phyloP scores from a whole-genome alignment of 2,113 vertebrate genomes.

The Emydocephalus ijimae region DNA sequence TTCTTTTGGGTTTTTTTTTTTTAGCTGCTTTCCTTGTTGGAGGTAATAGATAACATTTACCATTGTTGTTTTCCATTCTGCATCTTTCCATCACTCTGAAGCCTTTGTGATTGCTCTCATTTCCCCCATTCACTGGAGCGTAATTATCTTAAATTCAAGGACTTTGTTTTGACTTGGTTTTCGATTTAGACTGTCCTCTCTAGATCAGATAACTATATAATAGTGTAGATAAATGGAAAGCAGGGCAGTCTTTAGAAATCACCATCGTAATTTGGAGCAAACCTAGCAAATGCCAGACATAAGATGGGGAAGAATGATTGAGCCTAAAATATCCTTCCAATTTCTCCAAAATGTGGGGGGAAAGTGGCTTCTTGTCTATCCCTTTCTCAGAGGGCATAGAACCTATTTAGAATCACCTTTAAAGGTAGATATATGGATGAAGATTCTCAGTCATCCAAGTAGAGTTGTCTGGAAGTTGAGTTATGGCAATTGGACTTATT shows the following conservation, averaged over 20 bases:
- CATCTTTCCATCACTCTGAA: not conserved
- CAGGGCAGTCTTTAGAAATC: not conserved
- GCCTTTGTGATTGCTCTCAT: not conserved
- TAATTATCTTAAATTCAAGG: not conserved
- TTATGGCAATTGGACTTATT: not conserved
- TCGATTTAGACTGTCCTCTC: not conserved
- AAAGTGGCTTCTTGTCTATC: not conserved
- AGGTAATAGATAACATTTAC: not conserved
- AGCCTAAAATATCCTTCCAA: not conserved
- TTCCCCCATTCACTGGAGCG: not conserved
- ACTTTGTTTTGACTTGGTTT: not conserved
- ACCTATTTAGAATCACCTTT: not conserved
- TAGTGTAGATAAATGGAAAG: not conserved
- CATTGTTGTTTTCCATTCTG: not conserved
- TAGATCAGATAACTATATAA: not conserved
- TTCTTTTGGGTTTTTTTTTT: not conserved
- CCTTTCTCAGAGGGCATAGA: not conserved
- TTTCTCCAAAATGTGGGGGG: not conserved
- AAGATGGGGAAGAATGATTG: not conserved
- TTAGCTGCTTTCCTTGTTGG: not conserved
- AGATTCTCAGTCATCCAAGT: not conserved
- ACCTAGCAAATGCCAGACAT: not conserved
- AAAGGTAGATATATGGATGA: not conserved
- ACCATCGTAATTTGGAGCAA: not conserved
- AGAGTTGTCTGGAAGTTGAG: not conserved